Evolutionary conservation across 2,888 invertebrate genomes (phyloP), one percentile per base, ranked within the genome.

Genomic region (Incurvaria masculella): DNA sequence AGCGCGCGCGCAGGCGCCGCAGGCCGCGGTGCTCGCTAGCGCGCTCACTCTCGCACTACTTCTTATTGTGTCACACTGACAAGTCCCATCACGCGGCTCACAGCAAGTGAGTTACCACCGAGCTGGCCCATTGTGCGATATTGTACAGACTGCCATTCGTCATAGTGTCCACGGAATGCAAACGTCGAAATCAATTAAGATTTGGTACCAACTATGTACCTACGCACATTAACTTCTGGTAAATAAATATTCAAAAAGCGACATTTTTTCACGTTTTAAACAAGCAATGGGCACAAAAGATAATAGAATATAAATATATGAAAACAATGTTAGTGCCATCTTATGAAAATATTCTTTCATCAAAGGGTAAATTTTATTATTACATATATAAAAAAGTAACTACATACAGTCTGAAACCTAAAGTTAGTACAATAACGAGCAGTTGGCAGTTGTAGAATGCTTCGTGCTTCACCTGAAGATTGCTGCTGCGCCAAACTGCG

Each of bases 31-130:
- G 56, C 69, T 68, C 58, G 55, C 43, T 17, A 20, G 21, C 42
- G 39, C 51, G 51, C 42, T 68, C 66, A 66, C 63, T 62, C 68
- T 73, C 62, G 63, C 66, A 68, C 73, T 73, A 65, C 74, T 66
- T 62, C 64, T 63, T 59, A 61, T 65, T 66, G 73, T 66, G 68
- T 67, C 73, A 71, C 72, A 67, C 71, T 74, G 72, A 74, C 72
- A 71, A 71, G 70, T 69, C 70, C 68, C 60, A n/a, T n/a, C n/a
- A n/a, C n/a, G 23, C 60, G 66, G 44, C 27, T 20, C 33, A 33
- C 33, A 38, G 63, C 67, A 72, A 71, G 75, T 75, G 73, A 71
- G 72, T 79, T 69, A 61, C 58, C 69, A 53, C 56, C 52, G 52
- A 44, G 49, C 19, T 18, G 10, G 41, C 41, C 41, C 10, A 20